Evolutionary conservation across 1,140 invertebrate genomes (phyloP), one percentile per base, ranked within the genome.

Genomic region (Cherax destructor): DNA sequence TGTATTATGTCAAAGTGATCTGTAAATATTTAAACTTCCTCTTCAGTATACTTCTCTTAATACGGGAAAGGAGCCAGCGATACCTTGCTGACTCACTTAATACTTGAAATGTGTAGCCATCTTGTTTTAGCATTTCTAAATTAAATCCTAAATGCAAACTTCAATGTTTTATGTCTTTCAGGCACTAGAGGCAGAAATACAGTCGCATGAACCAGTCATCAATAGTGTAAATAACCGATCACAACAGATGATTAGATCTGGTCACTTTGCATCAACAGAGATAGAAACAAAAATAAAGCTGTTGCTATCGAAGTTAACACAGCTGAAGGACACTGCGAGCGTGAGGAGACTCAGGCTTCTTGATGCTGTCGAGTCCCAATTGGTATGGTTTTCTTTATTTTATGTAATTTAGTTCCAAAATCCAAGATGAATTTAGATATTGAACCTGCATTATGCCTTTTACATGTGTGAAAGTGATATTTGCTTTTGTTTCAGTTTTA

Each of bases 291-390:
- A 96, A 93, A 96, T 96, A 16, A 95, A 95, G 87, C 96, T 96
- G 89, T 94, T 98, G 78, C 96, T 96, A 88, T 95, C 95, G 59
- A 96, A 96, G 89, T 94, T 97, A 0, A 95, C 95, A 0, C 95
- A 96, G 77, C 94, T 98, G 0, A 95, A 96, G 81, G 97, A 98
- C 93, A 93, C 96, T 13, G 96, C 97, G 0, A 96, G 96, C 88
- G 95, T 97, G 7, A 94, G 97, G 13, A 96, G 96, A 80, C 94
- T 97, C 9, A 94, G 97, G 61, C 95, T 99, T 3, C 95, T 97
- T 10, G 98, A 98, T 94, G 97, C 98, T 11, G 96, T 98, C 10
- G 97, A 98, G 93, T 97, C 97, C 47, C 97, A 99, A 94, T 97
- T 97, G 95, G 96, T 97, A 94, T 94, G 92, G 94, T 78, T 13